Percentiles rank a stretch among this genome's conserved stretches.
phyloP scores from a whole-genome alignment of 2,113 vertebrate genomes.

The Prietella phreatophila region DNA sequence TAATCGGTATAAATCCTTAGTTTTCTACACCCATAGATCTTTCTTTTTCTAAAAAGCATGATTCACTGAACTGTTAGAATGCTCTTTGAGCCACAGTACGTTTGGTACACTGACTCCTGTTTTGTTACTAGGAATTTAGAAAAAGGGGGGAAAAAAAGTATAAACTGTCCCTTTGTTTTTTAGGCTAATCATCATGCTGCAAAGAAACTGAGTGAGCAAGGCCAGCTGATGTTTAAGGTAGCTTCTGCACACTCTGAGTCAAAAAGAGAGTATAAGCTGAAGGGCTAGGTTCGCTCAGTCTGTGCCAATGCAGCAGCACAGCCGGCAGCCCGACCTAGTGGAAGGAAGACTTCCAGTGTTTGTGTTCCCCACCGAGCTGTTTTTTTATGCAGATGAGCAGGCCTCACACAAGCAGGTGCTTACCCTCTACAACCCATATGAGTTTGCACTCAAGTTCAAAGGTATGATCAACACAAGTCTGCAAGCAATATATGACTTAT shows the following conservation, averaged over 20 bases:
- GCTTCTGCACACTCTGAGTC: conserved; percentile 40
- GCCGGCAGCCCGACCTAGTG: conserved; percentile 96
- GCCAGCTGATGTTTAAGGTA: conserved; percentile 50
- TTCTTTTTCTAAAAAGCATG: neutral
- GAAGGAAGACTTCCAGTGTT: conserved; percentile 99
- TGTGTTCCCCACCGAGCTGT: conserved; percentile 95
- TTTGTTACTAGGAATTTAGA: neutral
- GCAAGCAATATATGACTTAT: neutral
- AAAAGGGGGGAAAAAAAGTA: neutral
- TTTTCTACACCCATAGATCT: neutral
- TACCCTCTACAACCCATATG: conserved; percentile 98
- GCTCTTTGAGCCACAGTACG: neutral
- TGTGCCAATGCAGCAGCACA: conserved; percentile 98
- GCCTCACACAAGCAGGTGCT: conserved; percentile 97
- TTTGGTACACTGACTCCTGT: neutral
- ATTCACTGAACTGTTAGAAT: neutral
- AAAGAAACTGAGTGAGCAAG: conserved; percentile 60
- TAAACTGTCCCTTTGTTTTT: conserved; percentile 7
- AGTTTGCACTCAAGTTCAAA: conserved; percentile 99
- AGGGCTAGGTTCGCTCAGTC: conserved; percentile 78
- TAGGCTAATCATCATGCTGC: conserved; percentile 57
- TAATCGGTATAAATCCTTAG: too few species aligned
- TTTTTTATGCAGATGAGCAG: conserved; percentile 98
- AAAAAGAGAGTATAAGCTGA: conserved; percentile 56
- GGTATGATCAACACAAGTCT: conserved; percentile 72